Evolutionary conservation across 2,888 invertebrate genomes (phyloP).

Genomic region (Caenorhabditis sinica): DNA sequence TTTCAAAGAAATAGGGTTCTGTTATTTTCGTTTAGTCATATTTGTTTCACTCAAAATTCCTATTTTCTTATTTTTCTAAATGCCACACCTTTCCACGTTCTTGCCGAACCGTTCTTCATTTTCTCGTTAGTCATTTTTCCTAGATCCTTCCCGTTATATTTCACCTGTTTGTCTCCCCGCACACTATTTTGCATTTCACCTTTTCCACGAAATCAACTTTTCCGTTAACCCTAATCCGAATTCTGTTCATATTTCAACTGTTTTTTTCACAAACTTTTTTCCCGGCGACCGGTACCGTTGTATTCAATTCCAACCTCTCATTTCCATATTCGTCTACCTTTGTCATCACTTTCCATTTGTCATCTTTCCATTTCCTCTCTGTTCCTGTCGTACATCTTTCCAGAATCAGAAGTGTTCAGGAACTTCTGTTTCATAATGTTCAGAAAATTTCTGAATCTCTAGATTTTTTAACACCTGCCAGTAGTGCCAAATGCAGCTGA

Average conservation of each 20-base stretch:
- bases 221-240: slow-evolving; percentile 4
- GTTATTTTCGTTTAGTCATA: not conserved
- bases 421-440: not conserved
- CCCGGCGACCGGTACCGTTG: slow-evolving; percentile 20
- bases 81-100: not conserved
- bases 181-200: not conserved
- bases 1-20: slow-evolving; percentile 5
- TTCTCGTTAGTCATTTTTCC: not conserved
- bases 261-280: not conserved
- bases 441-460: not conserved
- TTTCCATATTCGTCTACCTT: slow-evolving; percentile 41
- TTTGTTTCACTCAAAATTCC: not conserved
- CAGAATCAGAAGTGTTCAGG: not conserved
- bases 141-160: not conserved
- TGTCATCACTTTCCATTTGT: slow-evolving; percentile 38
- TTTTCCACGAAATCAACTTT: slow-evolving; percentile 10
- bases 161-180: not conserved
- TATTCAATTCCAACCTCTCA: slow-evolving; percentile 45
- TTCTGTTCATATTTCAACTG: slow-evolving; percentile 16
- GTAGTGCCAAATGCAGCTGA: too few relatives aligned
- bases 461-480: not conserved
- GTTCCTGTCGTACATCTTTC: slow-evolving; percentile 21
- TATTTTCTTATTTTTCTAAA: too few relatives aligned
- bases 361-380: slow-evolving; percentile 21
- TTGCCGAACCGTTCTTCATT: not conserved